Base-by-base conservation (phyloP, 2,797 vertebrate species). In the Platyrinchus mystaceus region DNA sequence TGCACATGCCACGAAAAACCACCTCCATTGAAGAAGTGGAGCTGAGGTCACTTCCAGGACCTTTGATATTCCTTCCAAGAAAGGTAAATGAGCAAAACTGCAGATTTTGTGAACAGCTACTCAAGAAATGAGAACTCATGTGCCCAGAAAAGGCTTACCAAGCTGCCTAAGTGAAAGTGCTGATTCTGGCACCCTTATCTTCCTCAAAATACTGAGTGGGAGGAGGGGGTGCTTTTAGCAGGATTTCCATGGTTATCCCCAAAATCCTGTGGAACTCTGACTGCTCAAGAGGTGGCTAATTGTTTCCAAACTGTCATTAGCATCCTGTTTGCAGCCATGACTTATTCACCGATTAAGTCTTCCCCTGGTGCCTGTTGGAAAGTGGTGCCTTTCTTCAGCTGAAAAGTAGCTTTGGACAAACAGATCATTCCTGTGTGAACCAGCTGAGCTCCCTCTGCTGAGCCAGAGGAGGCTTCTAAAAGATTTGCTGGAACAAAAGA, bases 1-100 rank as follows among this genome's bases (percentile, higher is more conserved):
- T 7, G 26, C 4, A 4, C 0, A 2, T 16, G 50, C 53, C 36
- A 8, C 0, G 4, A 26, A 47, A 76, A 68, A 39, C 34, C 63
- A 19, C 14, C 28, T 60, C 59, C 36, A 4, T 2, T n/a, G 15
- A 13, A 47, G 37, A 66, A 21, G 18, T 12, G 12, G 47, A 55
- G 74, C 37, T 66, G 43, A 87, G 64, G 6, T 41, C 26, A 7
- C 46, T 64, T 22, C 47, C 44, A 56, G 32, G 18, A 52, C 22
- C 32, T 56, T 6, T 36, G 85, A 3, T 0, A 39, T 23, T 12
- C 23, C 7, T n/a, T 36, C 26, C 15, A 23, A 21, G 3, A 30
- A n/a, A 49, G 8, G 30, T 9, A 34, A 62, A 3, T 0, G 6
- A 62, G 22, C 7, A 58, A 69, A 80, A 26, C 23, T 19, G 59